These are phyloP conservation scores for Drosophila anomalata DNA, from an alignment of 2,888 invertebrate species.

Conservation along the genomic window DNA sequence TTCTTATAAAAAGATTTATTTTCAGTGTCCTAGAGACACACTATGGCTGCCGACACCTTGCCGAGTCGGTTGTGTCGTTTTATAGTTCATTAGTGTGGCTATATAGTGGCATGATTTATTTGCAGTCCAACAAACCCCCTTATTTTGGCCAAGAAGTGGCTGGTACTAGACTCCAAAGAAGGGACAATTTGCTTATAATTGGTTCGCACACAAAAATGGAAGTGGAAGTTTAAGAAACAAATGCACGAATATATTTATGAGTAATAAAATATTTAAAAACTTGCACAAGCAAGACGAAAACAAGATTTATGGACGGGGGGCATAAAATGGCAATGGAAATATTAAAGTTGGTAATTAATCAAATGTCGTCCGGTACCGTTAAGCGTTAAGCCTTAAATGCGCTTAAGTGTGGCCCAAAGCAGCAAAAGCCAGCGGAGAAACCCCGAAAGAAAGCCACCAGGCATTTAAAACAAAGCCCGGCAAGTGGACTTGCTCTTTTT, in stretches of 20 bases:
- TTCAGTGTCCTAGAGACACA: slow-evolving; percentile 18
- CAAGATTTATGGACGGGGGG: slow-evolving; percentile 38
- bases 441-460: slow-evolving; percentile 22
- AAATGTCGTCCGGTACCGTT: slow-evolving; percentile 67
- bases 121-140: slow-evolving; percentile 13
- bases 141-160: neutral
- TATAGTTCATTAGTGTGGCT: slow-evolving; percentile 74
- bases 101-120: slow-evolving; percentile 71
- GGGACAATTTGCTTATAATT: slow-evolving; percentile 23
- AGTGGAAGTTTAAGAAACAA: neutral
- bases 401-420: slow-evolving; percentile 59
- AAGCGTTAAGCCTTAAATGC: slow-evolving; percentile 80
- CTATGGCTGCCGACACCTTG: slow-evolving; percentile 46
- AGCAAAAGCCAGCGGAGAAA: slow-evolving; percentile 26
- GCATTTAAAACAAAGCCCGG: slow-evolving; percentile 65
- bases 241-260: neutral
- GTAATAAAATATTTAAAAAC: slow-evolving; percentile 14
- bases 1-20: neutral
- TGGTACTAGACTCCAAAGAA: slow-evolving; percentile 8
- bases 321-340: slow-evolving; percentile 37
- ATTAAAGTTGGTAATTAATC: slow-evolving; percentile 66
- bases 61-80: slow-evolving; percentile 49
- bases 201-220: neutral
- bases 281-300: slow-evolving; percentile 15
- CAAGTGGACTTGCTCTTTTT: slow-evolving; percentile 28